Evolutionary conservation across 1,140 invertebrate genomes (phyloP), one percentile per base, ranked within the genome.

Genomic region (Aphidius ervi): DNA sequence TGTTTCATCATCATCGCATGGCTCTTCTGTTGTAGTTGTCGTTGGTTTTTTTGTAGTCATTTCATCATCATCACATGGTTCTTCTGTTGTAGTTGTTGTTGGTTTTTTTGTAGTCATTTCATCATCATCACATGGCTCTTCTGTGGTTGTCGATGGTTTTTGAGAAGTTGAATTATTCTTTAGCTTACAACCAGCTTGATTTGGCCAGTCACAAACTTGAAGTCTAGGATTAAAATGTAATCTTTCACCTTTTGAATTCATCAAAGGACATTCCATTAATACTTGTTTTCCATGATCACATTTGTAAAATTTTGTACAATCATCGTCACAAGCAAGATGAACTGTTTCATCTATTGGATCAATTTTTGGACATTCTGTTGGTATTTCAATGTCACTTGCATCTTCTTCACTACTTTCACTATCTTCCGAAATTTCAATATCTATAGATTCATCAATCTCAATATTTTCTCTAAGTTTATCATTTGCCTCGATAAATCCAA

Each of bases 231-330:
- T 83, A 61, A 85, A 87, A 54, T 80, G 69, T 8, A 82, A 67
- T 2, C 68, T 70, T 0, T 59, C 60, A 7, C 63, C 65, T 43
- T n/a, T 8, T 5, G 4, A 9, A 52, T 63, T 52, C 47, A 64
- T 59, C 7, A 50, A 54, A 1, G 77, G 70, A 64, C 85, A 87
- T 0, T 54, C 37, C 59, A 82, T 76, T 55, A 76, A 67, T 7
- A 82, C 73, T 50, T 82, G 80, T 10, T 67, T 60, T 0, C 80
- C 81, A 53, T 82, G 74, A 43, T 67, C 69, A 59, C 85, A 85
- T 58, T 78, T 76, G 72, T 79, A 86, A 73, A 82, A 86, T 63
- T 79, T 77, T 3, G 68, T 67, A 63, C 83, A 85, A 63, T 83
- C 72, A 0, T 62, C 66, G 47, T 77, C 79, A 56, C 83, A 76